Base-by-base conservation (phyloP, 2,888 invertebrate genomes). In the Ochlodes sylvanus region DNA sequence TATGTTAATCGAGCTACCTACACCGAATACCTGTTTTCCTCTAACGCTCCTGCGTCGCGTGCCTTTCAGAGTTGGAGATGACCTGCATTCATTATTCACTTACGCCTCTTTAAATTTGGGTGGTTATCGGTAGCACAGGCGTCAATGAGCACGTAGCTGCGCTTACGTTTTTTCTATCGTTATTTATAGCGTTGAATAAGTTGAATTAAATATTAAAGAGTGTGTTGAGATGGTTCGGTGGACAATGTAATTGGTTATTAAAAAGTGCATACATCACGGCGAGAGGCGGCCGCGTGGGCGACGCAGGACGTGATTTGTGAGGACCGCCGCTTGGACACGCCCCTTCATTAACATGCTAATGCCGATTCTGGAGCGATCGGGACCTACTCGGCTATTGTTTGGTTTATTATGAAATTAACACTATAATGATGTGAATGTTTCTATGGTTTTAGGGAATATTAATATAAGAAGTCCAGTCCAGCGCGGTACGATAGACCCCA, bases 301-400 rank as follows among this genome's bases (percentile, higher is more conserved):
- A 81, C 77, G 76, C 74, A 76, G 78, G 83, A 79, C 81, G 77
- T 84, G 85, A 88, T 87, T 88, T 86, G 88, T 87, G 84, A 79
- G 80, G 78, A 75, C 76, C 70, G 65, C 60, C 58, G 58, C 69
- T 38, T 63, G 72, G 77, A 69, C 81, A 83, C 92, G 90, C 92
- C 92, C 85, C 85, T 90, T 91, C 90, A 92, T 92, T 92, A 91
- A 88, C 89, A 92, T 92, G 89, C 86, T 91, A 91, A 92, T 92
- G 79, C 81, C 73, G 86, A 84, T 81, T 84, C 85, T 85, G 84
- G 85, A 81, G 80, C 79, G 71, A 78, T 76, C 75, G 78, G 81
- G 81, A 82, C 77, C 72, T 76, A 65, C 67, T 68, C 73, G 74
- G 73, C 72, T 68, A 47, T 69, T 64, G 71, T 62, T 60, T 63